Percentiles rank a stretch among this genome's conserved stretches.
Evolutionary conservation across 2,888 invertebrate genomes (phyloP).

Genomic region (Tenthredo distinguenda): DNA sequence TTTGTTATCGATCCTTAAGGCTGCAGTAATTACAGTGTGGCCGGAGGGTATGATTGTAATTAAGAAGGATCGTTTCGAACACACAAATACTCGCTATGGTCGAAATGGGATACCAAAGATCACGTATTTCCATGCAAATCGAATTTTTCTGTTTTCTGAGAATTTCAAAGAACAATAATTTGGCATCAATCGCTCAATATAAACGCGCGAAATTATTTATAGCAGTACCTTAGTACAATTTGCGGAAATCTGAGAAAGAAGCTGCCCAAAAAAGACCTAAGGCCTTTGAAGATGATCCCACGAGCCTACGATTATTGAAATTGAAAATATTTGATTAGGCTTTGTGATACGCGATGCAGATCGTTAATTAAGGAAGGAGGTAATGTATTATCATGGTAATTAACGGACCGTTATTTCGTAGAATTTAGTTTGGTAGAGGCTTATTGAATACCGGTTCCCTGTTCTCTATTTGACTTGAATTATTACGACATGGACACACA

Average conservation of each 20-base stretch:
- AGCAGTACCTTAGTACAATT: too few species aligned
- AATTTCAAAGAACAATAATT: too few species aligned
- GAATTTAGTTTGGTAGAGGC: background rate
- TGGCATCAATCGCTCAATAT: too few species aligned
- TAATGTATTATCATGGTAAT: background rate
- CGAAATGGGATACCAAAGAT: background rate
- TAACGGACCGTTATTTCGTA: background rate
- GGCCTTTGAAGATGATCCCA: background rate
- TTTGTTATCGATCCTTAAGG: background rate
- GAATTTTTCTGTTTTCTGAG: too few species aligned
- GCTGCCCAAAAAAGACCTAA: background rate
- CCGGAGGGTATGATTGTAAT: background rate
- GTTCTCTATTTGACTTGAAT: constrained; percentile 4
- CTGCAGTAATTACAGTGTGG: background rate
- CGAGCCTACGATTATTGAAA: too few species aligned
- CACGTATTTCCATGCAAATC: background rate
- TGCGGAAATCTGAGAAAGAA: too few species aligned
- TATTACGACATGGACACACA: background rate
- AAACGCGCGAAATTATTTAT: too few species aligned
- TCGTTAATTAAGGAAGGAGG: background rate
- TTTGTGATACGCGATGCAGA: background rate
- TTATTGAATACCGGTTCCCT: background rate
- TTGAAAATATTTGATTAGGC: background rate
- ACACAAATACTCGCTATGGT: background rate
- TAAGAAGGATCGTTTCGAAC: background rate